Evolutionary conservation across 2,888 invertebrate species (phyloP).

Genomic region (Lithophane leautieri): DNA sequence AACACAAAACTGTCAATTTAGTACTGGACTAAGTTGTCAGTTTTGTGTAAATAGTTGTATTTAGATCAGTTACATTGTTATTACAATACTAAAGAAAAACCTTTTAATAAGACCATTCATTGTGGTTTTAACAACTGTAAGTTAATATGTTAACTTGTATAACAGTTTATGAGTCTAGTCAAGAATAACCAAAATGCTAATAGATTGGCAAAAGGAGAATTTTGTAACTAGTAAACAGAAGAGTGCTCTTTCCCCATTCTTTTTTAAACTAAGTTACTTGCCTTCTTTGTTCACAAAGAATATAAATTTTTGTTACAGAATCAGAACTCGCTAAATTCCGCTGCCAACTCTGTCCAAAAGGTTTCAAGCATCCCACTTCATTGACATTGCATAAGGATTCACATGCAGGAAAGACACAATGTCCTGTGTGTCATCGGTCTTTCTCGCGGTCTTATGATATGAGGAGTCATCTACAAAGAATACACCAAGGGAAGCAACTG

Average conservation of each 20-base stretch:
- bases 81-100: not conserved
- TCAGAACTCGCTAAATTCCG: constrained; percentile 90
- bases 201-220: not conserved
- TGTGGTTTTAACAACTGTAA: constrained; percentile 2
- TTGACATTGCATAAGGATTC: constrained; percentile 91
- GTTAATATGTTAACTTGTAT: not conserved
- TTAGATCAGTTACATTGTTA: not conserved
- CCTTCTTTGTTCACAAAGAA: not conserved
- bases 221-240: not conserved
- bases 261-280: not conserved
- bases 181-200: not conserved
- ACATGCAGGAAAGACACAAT: constrained; percentile 91
- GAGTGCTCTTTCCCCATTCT: not conserved
- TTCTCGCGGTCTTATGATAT: constrained; percentile 92
- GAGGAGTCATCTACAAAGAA: constrained; percentile 90
- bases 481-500: constrained; percentile 90
- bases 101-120: not conserved
- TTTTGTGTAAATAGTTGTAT: not conserved
- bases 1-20: not conserved
- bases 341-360: constrained; percentile 91
- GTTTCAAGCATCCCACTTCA: constrained; percentile 92
- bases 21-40: not conserved
- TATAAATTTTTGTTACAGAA: constrained; percentile 80
- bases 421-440: constrained; percentile 91
- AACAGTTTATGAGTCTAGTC: not conserved